Base-by-base conservation (phyloP, 2,888 invertebrate species). In the Tipula unca region DNA sequence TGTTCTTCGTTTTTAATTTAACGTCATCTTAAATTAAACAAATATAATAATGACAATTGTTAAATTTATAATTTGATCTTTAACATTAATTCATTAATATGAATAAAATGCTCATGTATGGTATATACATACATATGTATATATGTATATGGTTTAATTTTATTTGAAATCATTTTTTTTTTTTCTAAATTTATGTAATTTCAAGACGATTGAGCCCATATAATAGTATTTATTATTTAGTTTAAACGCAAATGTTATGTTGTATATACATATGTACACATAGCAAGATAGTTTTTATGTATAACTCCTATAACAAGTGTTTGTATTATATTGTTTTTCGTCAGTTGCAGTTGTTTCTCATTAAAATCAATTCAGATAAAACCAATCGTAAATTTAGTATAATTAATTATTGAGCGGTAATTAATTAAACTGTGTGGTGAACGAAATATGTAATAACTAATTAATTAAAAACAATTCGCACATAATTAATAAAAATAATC, bases 41-140 rank as follows among this genome's bases (percentile, higher is more conserved):
- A 90, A 89, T 88, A 89, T 90, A 90, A 90, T 90, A 89, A 89
- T 89, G 89, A 88, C 89, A 89, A 90, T 90, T 90, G 90, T 90
- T 89, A 85, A 69, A 69, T 25, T 25, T 69, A 69, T 69, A 69
- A 69, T 69, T 69, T 69, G 69, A 69, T 69, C 69, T 69, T 69
- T 69, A 69, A 69, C 69, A 69, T 69, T 25, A 69, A 69, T 69
- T 69, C 69, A 69, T 69, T 69, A 69, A 69, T 69, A 69, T 69
- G 69, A 69, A 69, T 69, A 69, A 69, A 69, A 17, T 48, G 2
- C 1, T 39, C 39, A 1, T 42, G 4, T 42, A n/a, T n/a, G n/a
- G 48, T 48, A 17, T 48, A 5, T 17, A 17, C 8, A 17, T n/a
- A n/a, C n/a, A 10, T 48, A 48, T n/a, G 48, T 39, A 39, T n/a